phyloP scores from a whole-genome alignment of 2,797 vertebrate genomes.

The Eurystomus glaucurus region DNA sequence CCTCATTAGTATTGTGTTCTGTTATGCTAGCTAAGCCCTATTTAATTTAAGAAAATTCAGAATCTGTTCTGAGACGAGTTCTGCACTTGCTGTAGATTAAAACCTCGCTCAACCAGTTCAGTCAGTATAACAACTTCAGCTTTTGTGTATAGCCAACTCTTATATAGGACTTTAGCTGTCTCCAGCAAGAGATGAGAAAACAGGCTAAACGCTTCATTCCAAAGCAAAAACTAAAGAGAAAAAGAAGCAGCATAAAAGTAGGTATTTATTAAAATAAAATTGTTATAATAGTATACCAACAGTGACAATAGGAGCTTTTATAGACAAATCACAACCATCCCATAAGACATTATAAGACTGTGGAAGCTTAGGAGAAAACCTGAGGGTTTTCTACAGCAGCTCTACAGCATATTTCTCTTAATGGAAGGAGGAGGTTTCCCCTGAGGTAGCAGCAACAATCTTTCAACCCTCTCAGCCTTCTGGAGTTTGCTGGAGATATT shows the following conservation, averaged over 20 bases:
- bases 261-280: not conserved
- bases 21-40: not conserved
- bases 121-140: not conserved
- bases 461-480: not conserved
- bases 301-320: not conserved
- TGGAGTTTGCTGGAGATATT: not conserved
- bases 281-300: not conserved
- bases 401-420: not conserved
- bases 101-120: not conserved
- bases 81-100: not conserved
- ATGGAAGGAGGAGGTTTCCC: not conserved
- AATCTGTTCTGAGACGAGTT: not conserved
- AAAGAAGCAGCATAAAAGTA: not conserved
- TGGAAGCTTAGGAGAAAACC: not conserved
- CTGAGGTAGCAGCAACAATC: not conserved
- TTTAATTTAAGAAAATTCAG: not conserved
- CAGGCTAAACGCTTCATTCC: not conserved
- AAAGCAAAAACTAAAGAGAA: not conserved
- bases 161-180: not conserved
- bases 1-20: not conserved
- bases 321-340: not conserved
- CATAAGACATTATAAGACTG: not conserved
- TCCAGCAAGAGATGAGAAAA: not conserved
- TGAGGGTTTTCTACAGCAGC: not conserved
- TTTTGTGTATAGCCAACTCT: not conserved